Conservation (phyloP, 1,140 invertebrate species). For the Tetragnatha versicolor region DNA sequence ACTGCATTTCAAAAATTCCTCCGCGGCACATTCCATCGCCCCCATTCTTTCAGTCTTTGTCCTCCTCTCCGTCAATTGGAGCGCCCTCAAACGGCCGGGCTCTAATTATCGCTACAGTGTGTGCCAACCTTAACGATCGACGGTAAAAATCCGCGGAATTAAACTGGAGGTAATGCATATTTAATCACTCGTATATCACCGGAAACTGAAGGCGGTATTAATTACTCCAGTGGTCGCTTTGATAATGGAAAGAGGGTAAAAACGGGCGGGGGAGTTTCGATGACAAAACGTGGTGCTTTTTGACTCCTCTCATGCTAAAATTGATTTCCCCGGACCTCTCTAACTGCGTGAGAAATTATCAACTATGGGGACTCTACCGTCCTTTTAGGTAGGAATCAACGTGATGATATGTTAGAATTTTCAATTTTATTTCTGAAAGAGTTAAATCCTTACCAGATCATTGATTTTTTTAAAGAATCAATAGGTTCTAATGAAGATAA, state of each 20-base stretch:
- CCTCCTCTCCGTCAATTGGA: background rate
- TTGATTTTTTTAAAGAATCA: no score
- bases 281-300: background rate
- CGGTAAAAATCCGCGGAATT: background rate
- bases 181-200: slow-evolving; percentile 1
- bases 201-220: background rate
- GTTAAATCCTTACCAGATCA: no score
- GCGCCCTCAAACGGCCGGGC: background rate
- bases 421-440: no score
- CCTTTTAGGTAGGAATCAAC: no score
- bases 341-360: no score
- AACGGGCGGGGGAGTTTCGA: background rate
- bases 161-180: background rate
- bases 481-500: no score
- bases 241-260: background rate
- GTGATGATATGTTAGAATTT: no score
- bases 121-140: background rate
- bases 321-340: no score
- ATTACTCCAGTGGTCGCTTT: background rate
- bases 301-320: background rate
- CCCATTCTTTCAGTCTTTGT: background rate
- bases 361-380: no score
- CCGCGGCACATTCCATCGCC: background rate
- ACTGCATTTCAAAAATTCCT: slow-evolving; percentile 9
- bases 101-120: background rate